Evolutionary conservation across 2,797 vertebrate genomes (phyloP).

Genomic region (Chelidonichthys spinosus): DNA sequence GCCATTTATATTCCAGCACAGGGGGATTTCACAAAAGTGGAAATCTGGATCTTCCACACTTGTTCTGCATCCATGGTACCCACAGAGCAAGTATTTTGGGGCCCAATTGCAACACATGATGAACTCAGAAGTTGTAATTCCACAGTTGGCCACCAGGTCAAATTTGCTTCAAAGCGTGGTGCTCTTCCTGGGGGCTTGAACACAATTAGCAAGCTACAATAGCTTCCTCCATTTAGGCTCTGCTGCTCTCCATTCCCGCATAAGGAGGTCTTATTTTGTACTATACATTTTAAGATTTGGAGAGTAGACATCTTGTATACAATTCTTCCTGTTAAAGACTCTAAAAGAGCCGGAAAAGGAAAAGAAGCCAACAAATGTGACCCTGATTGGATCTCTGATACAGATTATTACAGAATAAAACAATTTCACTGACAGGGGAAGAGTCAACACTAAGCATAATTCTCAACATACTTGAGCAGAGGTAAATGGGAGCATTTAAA

Average conservation of each 20-base stretch:
- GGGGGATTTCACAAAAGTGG: no score
- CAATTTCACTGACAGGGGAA: constrained; percentile 19
- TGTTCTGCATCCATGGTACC: neutral
- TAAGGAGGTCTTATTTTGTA: neutral
- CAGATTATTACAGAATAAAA: neutral
- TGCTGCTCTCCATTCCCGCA: neutral
- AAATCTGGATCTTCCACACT: neutral
- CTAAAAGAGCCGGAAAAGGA: neutral
- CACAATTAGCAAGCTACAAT: neutral
- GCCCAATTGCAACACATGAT: neutral
- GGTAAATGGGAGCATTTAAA: constrained; percentile 37
- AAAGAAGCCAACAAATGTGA: neutral
- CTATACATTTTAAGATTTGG: neutral
- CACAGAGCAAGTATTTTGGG: neutral
- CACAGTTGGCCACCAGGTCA: neutral
- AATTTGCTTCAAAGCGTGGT: neutral
- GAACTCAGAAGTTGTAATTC: neutral
- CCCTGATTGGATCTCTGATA: neutral
- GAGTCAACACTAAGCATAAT: constrained; percentile 5
- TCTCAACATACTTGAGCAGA: constrained; percentile 33
- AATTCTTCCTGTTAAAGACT: neutral
- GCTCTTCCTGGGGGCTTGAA: neutral
- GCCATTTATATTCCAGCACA: no score
- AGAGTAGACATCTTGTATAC: neutral
- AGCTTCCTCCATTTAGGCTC: neutral